A percentile compares a stretch with the other conserved stretches of the same genome.
Evolutionary conservation across 1,140 invertebrate species (phyloP).

Genomic region (Drosophila burlai): DNA sequence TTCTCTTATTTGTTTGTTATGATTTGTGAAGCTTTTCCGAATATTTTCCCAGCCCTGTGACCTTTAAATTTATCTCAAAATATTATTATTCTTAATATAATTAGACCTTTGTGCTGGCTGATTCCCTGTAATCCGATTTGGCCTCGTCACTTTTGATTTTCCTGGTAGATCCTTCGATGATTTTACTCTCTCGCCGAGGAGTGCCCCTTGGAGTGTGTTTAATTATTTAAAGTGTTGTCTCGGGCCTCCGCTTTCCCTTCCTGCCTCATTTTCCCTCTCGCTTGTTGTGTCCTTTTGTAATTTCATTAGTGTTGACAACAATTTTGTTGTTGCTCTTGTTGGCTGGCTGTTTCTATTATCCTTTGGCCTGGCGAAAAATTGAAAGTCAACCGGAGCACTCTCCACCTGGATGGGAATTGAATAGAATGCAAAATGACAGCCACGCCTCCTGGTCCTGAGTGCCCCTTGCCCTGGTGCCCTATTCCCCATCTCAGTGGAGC

Average conservation of each 20-base stretch:
- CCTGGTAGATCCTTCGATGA: conserved; percentile 10
- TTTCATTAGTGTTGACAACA: conserved; percentile 71
- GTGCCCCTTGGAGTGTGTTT: conserved; percentile 26
- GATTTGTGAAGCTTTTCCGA: not conserved
- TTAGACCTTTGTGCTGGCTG: not conserved
- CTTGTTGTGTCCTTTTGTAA: conserved; percentile 55
- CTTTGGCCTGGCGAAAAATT: conserved; percentile 48
- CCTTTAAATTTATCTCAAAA: not conserved
- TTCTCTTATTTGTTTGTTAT: not conserved
- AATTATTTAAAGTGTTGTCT: conserved; percentile 71
- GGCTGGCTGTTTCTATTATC: conserved; percentile 33
- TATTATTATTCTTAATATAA: not conserved
- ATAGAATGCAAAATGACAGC: conserved; percentile 54
- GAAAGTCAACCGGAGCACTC: conserved; percentile 45
- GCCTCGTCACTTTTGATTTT: conserved; percentile 1
- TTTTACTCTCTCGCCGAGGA: conserved; percentile 3
- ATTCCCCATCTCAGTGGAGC: not conserved
- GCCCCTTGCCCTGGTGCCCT: not conserved
- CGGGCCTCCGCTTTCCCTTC: not conserved
- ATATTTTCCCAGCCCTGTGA: not conserved
- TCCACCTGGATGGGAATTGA: conserved; percentile 45
- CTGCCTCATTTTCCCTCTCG: not conserved
- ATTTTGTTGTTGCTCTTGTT: conserved; percentile 13
- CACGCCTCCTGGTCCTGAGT: conserved; percentile 11
- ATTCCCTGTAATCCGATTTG: conserved; percentile 3